Conservation (phyloP, 30 jellyfish, hydroid and myxozoan genomes). For the Aurelia sp. region DNA sequence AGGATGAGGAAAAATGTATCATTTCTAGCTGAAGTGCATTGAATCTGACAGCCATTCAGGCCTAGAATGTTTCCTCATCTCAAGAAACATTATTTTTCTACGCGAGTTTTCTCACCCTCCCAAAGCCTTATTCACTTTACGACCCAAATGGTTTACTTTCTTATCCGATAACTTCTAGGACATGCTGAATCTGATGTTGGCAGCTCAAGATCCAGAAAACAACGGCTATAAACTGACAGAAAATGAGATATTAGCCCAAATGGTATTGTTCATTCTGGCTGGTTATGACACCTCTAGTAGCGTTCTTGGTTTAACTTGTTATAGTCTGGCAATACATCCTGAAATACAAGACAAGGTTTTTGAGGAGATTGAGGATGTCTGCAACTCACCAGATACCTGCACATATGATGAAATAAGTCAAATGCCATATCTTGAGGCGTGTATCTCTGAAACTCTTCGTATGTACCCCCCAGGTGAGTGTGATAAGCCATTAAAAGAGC, state of each 20-base stretch:
- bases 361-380: slow-evolving; percentile 60
- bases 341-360: slow-evolving; percentile 67
- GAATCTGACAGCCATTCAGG: too few species aligned
- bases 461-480: slow-evolving; percentile 66
- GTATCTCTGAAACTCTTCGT: slow-evolving; percentile 64
- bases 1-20: too few species aligned
- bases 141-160: too few species aligned
- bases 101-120: too few species aligned
- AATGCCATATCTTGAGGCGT: slow-evolving; percentile 63
- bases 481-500: neutral
- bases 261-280: slow-evolving; percentile 65
- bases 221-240: slow-evolving; percentile 59
- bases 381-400: slow-evolving; percentile 23
- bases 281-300: slow-evolving; percentile 82
- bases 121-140: too few species aligned
- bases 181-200: slow-evolving; percentile 42
- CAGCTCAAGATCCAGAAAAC: slow-evolving; percentile 52
- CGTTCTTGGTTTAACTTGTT: slow-evolving; percentile 47
- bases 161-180: slow-evolving; percentile 17
- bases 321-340: slow-evolving; percentile 70
- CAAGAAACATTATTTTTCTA: too few species aligned
- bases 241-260: slow-evolving; percentile 62
- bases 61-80: too few species aligned
- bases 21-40: too few species aligned
- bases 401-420: slow-evolving; percentile 62